Base-by-base conservation (phyloP, 2,797 vertebrate genomes). In the Emydoidea blandingii region DNA sequence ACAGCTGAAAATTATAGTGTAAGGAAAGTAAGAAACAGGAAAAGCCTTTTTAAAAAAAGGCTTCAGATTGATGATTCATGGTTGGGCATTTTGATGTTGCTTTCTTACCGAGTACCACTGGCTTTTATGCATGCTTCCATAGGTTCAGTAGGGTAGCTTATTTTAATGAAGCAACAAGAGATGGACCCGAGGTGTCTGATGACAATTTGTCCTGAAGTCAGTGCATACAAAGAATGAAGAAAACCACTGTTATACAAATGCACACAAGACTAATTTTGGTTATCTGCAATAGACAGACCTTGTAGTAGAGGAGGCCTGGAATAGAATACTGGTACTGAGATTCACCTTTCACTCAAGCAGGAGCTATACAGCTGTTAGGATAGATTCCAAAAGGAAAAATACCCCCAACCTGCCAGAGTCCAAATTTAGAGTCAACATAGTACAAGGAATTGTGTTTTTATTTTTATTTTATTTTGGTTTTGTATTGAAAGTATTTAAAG, bases 1-100 rank as follows among this genome's bases (percentile, higher is more conserved):
- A 62, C 95, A 94, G 95, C 79, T 59, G 88, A 96, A 97, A 97
- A 97, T 97, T 97, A 95, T 83, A 96, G 93, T 92, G 90, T 85
- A 85, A 97, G 88, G 92, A 93, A 94, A 57, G n/a, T 4, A 21
- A 19, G 44, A 27, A 87, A 83, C 88, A 50, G 82, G 87, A 87
- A 84, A 86, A 23, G 62, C 34, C 8, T n/a, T 65, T n/a, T 65
- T 53, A 10, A 23, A 54, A 54, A 79, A 93, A 88, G 85, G 88
- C 44, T 91, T 86, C 27, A 92, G 93, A 83, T 79, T 79, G 92
- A 93, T 91, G 89, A 91, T 96, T 93, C 95, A 95, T 90, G 89
- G 81, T 81, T 79, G 88, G 91, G 44, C 93, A 95, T 94, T 96
- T 85, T 94, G 92, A 79, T 53, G 68, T 94, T 7, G 15, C 92